Evolutionary conservation across 2,888 invertebrate species (phyloP), one percentile per base, ranked within the genome.

Genomic region (Eretmocerus hayati): DNA sequence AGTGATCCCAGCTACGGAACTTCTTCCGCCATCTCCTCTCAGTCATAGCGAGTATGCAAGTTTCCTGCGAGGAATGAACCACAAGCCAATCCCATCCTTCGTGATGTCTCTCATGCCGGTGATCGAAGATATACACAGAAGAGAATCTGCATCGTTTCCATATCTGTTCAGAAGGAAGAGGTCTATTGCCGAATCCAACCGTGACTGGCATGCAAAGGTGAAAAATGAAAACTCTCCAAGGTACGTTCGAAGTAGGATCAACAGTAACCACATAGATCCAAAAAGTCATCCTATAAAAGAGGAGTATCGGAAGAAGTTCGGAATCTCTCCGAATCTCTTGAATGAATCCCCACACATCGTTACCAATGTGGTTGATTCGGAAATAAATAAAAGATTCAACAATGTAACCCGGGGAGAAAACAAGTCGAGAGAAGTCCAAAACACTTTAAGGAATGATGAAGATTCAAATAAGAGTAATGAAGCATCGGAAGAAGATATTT

Each of bases 331-430:
- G 5, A 45, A 62, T 26, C 43, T 66, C 1, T 46, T 70, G 16
- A 47, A 60, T 35, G 59, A 61, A 19, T 50, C 66, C 13, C 62
- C 66, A 0, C 53, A 48, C 31, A 48, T 67, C 33, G 54, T 58
- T 6, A 54, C 53, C 1, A 56, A 57, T 3, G 56, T 64, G 2
- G 58, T 69, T 4, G 54, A 66, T 23, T 56, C 61, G 41, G 71
- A 71, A 56, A 63, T 71, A 8, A 45, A 61, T 16, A 41, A 51
- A 16, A 54, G 64, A 50, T 62, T 63, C 45, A 53, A 59, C 26
- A 43, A 54, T 20, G 26, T 40, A 21, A 31, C 62, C 62, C 5
- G 58, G 62, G 15, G 9, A 31, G 58, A 62, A 18, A 57, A 59
- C 20, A 58, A 42, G 19, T 59, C 62, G 16, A 57, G 59, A 20